Percentiles rank a stretch among this genome's conserved stretches.
These are phyloP conservation scores for Saccostrea echinata DNA, from an alignment of 1,140 invertebrate genomes.

Conservation along the genomic window DNA sequence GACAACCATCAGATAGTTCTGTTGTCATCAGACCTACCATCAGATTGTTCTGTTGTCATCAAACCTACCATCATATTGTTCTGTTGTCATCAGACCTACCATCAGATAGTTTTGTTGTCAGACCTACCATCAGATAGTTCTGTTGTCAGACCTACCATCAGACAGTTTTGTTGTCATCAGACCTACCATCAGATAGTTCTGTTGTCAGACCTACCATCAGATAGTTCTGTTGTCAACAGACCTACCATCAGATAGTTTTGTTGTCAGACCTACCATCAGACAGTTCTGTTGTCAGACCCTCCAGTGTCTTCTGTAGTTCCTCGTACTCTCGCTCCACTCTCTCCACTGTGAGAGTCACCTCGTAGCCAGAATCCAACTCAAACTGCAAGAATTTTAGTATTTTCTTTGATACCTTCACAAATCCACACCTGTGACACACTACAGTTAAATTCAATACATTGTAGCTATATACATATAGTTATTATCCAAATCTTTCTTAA, in stretches of 20 bases:
- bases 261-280: background rate
- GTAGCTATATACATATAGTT: no score
- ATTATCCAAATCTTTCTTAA: no score
- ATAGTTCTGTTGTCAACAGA: background rate
- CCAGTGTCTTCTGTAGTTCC: background rate
- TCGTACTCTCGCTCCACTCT: background rate
- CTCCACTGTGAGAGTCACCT: background rate
- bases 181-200: background rate
- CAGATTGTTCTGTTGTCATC: background rate
- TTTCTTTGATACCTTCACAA: no score
- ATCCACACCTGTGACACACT: no score
- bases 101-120: background rate
- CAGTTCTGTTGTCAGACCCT: background rate
- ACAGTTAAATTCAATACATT: no score
- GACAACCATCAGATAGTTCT: background rate
- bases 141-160: background rate
- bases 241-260: background rate
- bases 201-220: background rate
- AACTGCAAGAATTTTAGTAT: background rate
- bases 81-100: no score
- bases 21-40: background rate
- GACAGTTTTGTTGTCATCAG: background rate
- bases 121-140: background rate
- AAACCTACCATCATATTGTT: background rate
- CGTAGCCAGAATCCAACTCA: background rate